phyloP scores from a whole-genome alignment of 1,140 invertebrate species.

The Heliothis subflexa region DNA sequence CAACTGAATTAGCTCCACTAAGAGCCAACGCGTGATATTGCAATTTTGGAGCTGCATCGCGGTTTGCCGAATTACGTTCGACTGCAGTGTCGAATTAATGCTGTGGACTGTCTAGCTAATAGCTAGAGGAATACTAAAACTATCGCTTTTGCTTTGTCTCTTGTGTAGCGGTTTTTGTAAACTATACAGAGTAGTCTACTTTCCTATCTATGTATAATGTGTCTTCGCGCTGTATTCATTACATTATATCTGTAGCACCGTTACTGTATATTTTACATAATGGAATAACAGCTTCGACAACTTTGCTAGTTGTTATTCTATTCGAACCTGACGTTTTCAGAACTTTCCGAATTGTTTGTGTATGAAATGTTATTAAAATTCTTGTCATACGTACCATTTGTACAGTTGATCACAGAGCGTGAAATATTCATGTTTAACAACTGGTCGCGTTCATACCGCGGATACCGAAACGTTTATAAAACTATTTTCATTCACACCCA shows the following conservation, averaged over 20 bases:
- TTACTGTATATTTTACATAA: constrained; percentile 17
- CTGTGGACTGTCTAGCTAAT: not conserved
- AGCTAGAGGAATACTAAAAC: not conserved
- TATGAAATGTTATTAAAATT: constrained; percentile 27
- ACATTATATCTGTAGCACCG: not conserved
- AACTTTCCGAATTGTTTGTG: constrained; percentile 14
- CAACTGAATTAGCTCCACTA: not conserved
- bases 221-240: not conserved
- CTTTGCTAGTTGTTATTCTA: constrained; percentile 12
- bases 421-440: constrained; percentile 17
- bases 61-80: too few relatives aligned
- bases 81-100: too few relatives aligned
- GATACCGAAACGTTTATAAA: constrained; percentile 19
- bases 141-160: not conserved
- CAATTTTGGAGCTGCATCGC: too few relatives aligned
- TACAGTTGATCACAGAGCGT: constrained; percentile 20
- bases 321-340: not conserved
- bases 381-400: constrained; percentile 21
- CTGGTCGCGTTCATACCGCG: not conserved
- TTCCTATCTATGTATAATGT: not conserved
- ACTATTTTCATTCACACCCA: constrained; percentile 26
- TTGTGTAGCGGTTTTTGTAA: not conserved
- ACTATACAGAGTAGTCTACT: too few relatives aligned
- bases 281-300: not conserved
- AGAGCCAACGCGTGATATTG: too few relatives aligned